Evolutionary conservation across 2,888 invertebrate genomes (phyloP).

Genomic region (Linnaemya tessellans): DNA sequence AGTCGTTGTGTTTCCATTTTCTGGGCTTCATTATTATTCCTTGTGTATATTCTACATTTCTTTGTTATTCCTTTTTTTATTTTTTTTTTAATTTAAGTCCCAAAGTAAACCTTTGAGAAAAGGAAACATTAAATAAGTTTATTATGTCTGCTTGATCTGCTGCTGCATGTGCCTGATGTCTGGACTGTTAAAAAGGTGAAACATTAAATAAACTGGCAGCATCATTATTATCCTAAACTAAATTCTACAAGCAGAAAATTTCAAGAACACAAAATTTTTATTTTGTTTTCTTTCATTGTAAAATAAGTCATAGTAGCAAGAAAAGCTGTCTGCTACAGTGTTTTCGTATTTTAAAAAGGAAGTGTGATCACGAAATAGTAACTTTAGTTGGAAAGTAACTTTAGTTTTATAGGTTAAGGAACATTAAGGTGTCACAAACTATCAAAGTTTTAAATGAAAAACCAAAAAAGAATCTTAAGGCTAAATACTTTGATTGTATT

Average conservation of each 20-base stretch:
- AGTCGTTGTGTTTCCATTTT: conserved; percentile 2
- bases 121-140: conserved; percentile 56
- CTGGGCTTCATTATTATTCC: conserved; percentile 25
- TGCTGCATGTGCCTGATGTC: conserved; percentile 44
- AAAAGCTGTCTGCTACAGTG: conserved; percentile 27
- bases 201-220: conserved; percentile 54
- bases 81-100: neutral
- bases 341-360: neutral
- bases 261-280: conserved; percentile 27
- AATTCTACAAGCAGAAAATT: conserved; percentile 13
- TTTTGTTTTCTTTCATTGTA: conserved; percentile 9
- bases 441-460: conserved; percentile 32
- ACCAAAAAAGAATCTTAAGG: neutral
- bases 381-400: too few relatives aligned
- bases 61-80: neutral
- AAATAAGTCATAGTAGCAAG: conserved; percentile 5
- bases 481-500: neutral
- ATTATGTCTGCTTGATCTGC: conserved; percentile 61
- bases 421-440: neutral
- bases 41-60: neutral
- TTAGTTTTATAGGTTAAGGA: too few relatives aligned
- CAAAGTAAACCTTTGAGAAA: conserved; percentile 12
- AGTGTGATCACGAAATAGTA: neutral
- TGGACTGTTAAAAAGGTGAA: conserved; percentile 47
- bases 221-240: conserved; percentile 16